A percentile compares a stretch with the other conserved stretches of the same genome.
Evolutionary conservation across 2,888 invertebrate species (phyloP).

Genomic region (Morpho achilles): DNA sequence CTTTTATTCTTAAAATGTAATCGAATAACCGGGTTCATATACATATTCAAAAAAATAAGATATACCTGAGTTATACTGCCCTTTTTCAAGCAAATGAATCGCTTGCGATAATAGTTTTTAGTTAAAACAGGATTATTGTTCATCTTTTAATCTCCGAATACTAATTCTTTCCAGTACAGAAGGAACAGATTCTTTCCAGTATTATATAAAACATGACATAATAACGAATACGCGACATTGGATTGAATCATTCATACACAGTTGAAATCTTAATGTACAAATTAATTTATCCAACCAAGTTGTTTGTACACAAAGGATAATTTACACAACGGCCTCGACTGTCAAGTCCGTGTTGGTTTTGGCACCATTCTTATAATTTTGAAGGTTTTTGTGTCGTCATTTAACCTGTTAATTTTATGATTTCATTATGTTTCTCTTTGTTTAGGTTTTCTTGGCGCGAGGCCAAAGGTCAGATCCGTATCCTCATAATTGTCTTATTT

Average conservation of each 20-base stretch:
- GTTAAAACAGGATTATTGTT: too few species aligned
- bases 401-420: conserved; percentile 20
- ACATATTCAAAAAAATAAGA: too few species aligned
- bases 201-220: background rate
- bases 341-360: conserved; percentile 25
- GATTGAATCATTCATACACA: conserved; percentile 1
- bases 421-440: conserved; percentile 24
- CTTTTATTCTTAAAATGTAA: too few species aligned
- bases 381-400: conserved; percentile 25
- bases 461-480: conserved; percentile 24
- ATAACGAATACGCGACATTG: background rate
- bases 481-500: background rate
- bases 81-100: too few species aligned
- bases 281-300: conserved; percentile 17
- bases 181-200: too few species aligned
- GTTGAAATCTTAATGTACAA: conserved; percentile 22
- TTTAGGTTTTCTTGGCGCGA: conserved; percentile 22
- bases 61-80: too few species aligned
- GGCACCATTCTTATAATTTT: conserved; percentile 24
- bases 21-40: too few species aligned
- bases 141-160: too few species aligned
- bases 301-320: conserved; percentile 19
- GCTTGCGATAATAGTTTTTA: too few species aligned
- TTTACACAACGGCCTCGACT: conserved; percentile 16
- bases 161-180: too few species aligned